A percentile compares a stretch with the other conserved stretches of the same genome.
phyloP scores from a whole-genome alignment of 2,888 invertebrate genomes.

The Rapana venosa region DNA sequence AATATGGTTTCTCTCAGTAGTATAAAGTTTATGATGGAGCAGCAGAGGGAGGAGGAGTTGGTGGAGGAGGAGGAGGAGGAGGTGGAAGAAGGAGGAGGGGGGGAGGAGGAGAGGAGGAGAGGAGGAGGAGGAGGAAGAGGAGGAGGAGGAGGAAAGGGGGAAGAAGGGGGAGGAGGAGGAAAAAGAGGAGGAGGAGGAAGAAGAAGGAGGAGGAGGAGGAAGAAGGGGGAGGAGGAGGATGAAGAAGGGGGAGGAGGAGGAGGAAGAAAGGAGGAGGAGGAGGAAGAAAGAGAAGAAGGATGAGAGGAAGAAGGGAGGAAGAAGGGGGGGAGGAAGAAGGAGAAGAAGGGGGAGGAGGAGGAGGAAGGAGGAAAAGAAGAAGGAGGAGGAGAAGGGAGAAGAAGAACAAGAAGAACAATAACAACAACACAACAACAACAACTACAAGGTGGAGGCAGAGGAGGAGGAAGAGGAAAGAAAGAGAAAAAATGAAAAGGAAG shows the following conservation, averaged over 20 bases:
- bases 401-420: too few relatives aligned
- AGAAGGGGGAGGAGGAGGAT: neutral
- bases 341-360: too few relatives aligned
- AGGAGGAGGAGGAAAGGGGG: neutral
- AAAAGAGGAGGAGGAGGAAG: neutral
- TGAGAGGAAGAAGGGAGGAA: neutral
- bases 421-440: too few relatives aligned
- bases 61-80: neutral
- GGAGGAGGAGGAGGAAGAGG: neutral
- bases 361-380: too few relatives aligned
- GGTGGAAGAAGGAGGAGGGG: neutral
- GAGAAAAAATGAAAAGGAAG: too few relatives aligned
- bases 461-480: too few relatives aligned
- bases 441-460: too few relatives aligned
- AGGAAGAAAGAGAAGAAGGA: neutral
- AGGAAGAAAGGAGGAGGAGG: neutral
- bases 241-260: neutral
- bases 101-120: neutral
- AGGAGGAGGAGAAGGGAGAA: too few relatives aligned
- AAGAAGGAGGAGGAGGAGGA: neutral
- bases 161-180: neutral
- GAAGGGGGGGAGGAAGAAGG: neutral
- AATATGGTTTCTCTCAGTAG: too few relatives aligned
- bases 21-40: too few relatives aligned
- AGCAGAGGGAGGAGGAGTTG: neutral